Base-by-base conservation (phyloP, 2,888 invertebrate genomes). In the Asteroscopus sphinx region DNA sequence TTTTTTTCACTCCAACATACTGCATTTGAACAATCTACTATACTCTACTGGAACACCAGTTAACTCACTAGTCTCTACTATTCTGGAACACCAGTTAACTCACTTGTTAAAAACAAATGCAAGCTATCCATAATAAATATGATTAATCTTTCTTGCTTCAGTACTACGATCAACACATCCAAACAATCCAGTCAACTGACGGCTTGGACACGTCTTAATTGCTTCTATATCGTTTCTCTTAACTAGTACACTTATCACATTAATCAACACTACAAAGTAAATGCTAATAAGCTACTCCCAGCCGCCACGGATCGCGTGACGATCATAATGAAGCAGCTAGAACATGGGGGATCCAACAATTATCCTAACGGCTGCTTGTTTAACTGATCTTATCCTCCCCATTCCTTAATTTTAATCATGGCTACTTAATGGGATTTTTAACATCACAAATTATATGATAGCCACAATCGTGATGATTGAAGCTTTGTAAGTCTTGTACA, bases 291-390 rank as follows among this genome's bases (percentile, higher is more conserved):
- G 66, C 45, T 51, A 48, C 51, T 7, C 49, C 15, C 15, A 33
- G 26, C 52, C 37, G 55, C 2, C 42, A 21, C n/a, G 12, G 45
- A 61, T 76, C 54, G 76, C 75, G 75, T 76, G 75, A 77, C 76
- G 30, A 41, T 17, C 17, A 28, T 62, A 67, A 76, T 77, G 58
- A 57, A 66, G 32, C 33, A 33, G 54, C 44, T 64, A 39, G 49
- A 12, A 37, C 56, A 76, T 77, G 62, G 25, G 77, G 78, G 77
- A 60, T 56, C 73, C 33, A n/a, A 59, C 64, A 77, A 76, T 76
- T 69, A 69, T 65, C 48, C 35, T 49, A 65, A 77, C 76, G 64
- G 58, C 51, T 63, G 74, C 55, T 64, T 44, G 58, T 63, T 71
- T 58, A 65, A 74, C 21, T 42, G 63, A 63, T 74, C 12, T 36